phyloP scores from a whole-genome alignment of 2,113 vertebrate species.

The Bettongia penicillata region DNA sequence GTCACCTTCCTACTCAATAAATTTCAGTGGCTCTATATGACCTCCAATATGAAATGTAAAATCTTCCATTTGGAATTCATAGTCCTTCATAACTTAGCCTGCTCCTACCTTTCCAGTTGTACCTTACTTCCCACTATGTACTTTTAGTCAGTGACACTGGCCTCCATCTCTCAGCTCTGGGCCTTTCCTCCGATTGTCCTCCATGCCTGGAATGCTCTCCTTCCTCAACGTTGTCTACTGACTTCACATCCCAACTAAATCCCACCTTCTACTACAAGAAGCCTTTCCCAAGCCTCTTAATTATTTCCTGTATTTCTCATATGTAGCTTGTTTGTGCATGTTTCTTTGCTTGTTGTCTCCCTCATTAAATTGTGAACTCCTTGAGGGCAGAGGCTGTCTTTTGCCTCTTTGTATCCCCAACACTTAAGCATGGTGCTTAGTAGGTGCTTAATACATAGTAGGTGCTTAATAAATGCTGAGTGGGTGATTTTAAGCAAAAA shows the following conservation, averaged over 20 bases:
- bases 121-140: not conserved
- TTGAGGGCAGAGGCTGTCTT: not conserved
- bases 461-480: not conserved
- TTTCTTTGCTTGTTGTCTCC: not conserved
- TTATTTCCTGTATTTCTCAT: not conserved
- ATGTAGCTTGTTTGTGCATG: too few species aligned
- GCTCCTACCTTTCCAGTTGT: not conserved
- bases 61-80: not conserved
- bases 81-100: not conserved
- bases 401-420: not conserved
- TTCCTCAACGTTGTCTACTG: not conserved
- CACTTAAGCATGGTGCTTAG: not conserved
- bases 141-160: not conserved
- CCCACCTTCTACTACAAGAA: not conserved
- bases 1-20: not conserved
- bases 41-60: not conserved
- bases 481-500: not conserved
- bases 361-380: not conserved
- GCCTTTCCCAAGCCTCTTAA: not conserved
- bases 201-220: too few species aligned
- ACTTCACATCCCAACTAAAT: not conserved
- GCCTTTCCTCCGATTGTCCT: not conserved
- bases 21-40: not conserved
- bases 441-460: too few species aligned
- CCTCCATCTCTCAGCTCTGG: not conserved